phyloP scores from a whole-genome alignment of 1,140 invertebrate genomes.

The Bombus pyrosoma region DNA sequence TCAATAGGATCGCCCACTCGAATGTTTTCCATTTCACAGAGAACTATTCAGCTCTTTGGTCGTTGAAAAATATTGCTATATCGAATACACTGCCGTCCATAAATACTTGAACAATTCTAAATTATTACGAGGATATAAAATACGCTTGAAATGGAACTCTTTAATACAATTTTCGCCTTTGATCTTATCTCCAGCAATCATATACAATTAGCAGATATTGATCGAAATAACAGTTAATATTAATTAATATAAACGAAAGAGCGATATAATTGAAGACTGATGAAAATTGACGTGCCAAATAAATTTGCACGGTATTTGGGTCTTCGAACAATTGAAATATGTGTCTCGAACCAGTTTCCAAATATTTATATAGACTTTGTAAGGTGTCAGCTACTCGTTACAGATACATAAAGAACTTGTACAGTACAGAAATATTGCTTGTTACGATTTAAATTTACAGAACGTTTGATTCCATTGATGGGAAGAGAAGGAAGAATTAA shows the following conservation, averaged over 20 bases:
- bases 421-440: background rate
- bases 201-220: too few relatives aligned
- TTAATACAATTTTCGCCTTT: background rate
- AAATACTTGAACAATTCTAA: background rate
- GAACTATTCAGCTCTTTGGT: background rate
- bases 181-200: background rate
- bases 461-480: too few relatives aligned
- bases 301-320: background rate
- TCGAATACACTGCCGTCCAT: background rate
- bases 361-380: background rate
- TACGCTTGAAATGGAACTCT: background rate
- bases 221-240: background rate
- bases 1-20: background rate
- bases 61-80: background rate
- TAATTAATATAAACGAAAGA: too few relatives aligned
- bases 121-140: background rate
- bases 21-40: background rate
- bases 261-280: background rate
- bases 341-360: background rate
- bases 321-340: background rate
- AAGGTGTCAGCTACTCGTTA: background rate
- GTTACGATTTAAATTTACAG: background rate
- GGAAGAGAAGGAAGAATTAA: too few relatives aligned
- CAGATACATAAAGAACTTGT: background rate
- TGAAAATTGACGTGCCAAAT: background rate